Evolutionary conservation across 2,888 invertebrate genomes (phyloP), one percentile per base, ranked within the genome.

Genomic region (Theretra japonica): DNA sequence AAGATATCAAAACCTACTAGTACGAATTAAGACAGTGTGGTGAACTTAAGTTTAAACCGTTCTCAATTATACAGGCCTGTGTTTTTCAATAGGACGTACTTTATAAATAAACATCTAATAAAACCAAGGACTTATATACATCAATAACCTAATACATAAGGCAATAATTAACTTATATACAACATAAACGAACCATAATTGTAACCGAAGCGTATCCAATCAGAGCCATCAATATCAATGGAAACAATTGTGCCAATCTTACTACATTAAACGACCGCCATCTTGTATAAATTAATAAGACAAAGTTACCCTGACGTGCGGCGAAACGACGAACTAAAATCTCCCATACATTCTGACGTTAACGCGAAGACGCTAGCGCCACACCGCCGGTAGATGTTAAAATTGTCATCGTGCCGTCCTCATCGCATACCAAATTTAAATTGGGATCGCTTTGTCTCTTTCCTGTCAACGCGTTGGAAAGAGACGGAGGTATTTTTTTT

Each of bases 241-340:
- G 50, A 70, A 78, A 79, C 82, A 82, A 81, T 82, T 81, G 78
- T 76, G 60, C 77, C 79, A 80, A 82, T 82, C 79, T 78, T 74
- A 72, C 74, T 76, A 79, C 78, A 80, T 82, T 82, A 79, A 79
- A 73, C 73, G 70, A 69, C 71, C 76, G 82, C 81, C 82, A 82
- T 82, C 79, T 82, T 82, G 77, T 73, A 74, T 73, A 73, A 73
- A 71, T 69, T 72, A 69, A 72, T 69, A 60, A 48, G 23, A 53
- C 72, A 69, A 72, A 25, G 21, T 72, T 71, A 68, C 6, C 23
- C 28, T n/a, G 58, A 48, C 59, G 0, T n/a, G 53, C 69, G 60
- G 53, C 48, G 2, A 33, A 21, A 23, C 5, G 6, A 15, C 17
- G 50, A 60, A 69, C 48, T 65, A 56, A 68, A 1, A 69, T 28